Base-by-base conservation (phyloP, 2,797 vertebrate species). In the Rallus crepitans region DNA sequence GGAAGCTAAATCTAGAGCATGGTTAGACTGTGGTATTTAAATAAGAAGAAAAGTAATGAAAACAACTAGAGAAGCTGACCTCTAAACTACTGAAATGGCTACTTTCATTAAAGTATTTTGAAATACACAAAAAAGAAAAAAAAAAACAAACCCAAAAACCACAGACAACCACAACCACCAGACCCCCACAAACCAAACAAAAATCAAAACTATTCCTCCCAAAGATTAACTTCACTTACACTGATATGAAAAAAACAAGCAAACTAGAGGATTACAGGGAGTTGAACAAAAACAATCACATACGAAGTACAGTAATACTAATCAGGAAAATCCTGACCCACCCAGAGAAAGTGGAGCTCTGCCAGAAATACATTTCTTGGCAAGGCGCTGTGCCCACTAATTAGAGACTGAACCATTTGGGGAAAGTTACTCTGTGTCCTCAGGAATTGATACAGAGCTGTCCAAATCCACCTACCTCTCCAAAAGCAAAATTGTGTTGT, bases 291-390 rank as follows among this genome's bases (percentile, higher is more conserved):
- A 87, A 70, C 79, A 88, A 90, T 86, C 91, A 35, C 83, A 69
- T 33, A 77, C 2, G 47, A 93, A 85, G 47, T 14, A 87, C 52
- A 87, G 64, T 35, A 90, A 33, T 20, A 85, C 87, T 47, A 80
- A 57, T 33, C 53, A 75, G 89, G 89, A 87, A 82, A 95, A 95
- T 78, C 75, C 93, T 87, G 94, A 93, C 92, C 88, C 95, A 85
- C 91, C 92, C 90, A 77, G 27, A 4, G 12, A 18, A 76, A 87
- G 89, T 56, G 90, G 88, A 95, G 76, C 82, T 92, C 71, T 89
- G 93, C 89, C 96, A 97, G 55, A 93, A 84, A 86, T n/a, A 21
- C 82, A 80, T 90, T 94, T 93, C 80, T 90, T 96, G 91, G 92
- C 90, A 94, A 72, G 82, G 90, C 78, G 81, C 81, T 69, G 78